Evolutionary conservation across 2,113 vertebrate genomes (phyloP), one percentile per base, ranked within the genome.

Genomic region (Chitala chitala): DNA sequence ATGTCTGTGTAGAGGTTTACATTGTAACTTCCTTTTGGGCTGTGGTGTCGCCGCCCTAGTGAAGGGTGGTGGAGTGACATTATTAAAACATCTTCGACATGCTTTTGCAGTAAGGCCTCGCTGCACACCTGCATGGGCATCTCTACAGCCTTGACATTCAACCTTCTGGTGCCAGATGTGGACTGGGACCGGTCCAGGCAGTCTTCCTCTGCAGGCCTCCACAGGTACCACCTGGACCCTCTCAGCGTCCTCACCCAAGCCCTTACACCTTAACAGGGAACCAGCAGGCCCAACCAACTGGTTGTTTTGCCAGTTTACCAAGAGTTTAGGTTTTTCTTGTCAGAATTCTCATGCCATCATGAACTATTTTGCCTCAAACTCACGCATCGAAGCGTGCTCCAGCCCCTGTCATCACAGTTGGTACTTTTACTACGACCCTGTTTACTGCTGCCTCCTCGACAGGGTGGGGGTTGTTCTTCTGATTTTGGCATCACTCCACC

Each of bases 221-320:
- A 89, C 31, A 75, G 83, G 22, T 90, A 84, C 87, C 86, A 88
- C 74, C 92, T 90, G 91, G 87, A 89, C 64, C 86, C 87, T 50
- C 85, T 80, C 4, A 54, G 54, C 1, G 64, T 72, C 4, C 26
- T 69, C 74, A 68, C 46, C 24, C 29, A 13, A 44, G 12, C 66
- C 51, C 58, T 77, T 7, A 36, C 75, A 29, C 33, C 65, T 50
- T 48, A 31, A 51, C 24, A 15, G 24, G 44, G 20, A 51, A 26
- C 66, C 33, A 3, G 48, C 13, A 1, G 3, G 5, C 9, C 7
- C 58, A 31, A 29, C 58, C 8, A 29, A 33, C 2, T 29, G 26
- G 10, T 24, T 51, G 66, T 8, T n/a, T n/a, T n/a, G n/a, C n/a
- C n/a, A n/a, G n/a, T n/a, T n/a, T n/a, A n/a, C n/a, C n/a, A n/a